phyloP scores from a whole-genome alignment of 2,888 invertebrate species.

The Ypsolopha sequella region DNA sequence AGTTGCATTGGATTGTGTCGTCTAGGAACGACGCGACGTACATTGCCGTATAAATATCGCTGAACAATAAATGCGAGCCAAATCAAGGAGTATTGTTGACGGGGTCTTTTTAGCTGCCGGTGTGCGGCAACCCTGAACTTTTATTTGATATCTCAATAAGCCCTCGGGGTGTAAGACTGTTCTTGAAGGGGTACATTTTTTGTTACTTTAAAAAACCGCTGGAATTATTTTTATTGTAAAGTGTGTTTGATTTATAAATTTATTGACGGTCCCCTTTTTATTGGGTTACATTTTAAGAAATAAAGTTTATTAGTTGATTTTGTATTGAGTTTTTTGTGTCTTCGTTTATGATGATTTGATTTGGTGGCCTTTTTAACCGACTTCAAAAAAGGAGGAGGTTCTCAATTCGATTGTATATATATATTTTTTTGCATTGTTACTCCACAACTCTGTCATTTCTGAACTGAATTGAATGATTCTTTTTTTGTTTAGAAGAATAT shows the following conservation, averaged over 20 bases:
- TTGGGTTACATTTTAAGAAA: constrained; percentile 33
- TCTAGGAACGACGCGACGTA: constrained; percentile 26
- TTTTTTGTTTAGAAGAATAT: too few species aligned
- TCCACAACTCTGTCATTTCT: too few species aligned
- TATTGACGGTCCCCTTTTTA: constrained; percentile 35
- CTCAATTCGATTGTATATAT: too few species aligned
- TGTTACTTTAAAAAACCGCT: background rate
- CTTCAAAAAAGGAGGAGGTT: too few species aligned
- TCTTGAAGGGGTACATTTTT: background rate
- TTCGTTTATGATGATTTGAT: too few species aligned
- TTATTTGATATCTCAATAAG: constrained; percentile 70
- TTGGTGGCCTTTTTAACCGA: too few species aligned
- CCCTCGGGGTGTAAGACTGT: constrained; percentile 15
- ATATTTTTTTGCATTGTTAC: too few species aligned
- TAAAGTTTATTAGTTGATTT: constrained; percentile 36
- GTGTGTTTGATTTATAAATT: constrained; percentile 58
- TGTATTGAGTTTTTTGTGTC: too few species aligned
- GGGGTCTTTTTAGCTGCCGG: constrained; percentile 51
- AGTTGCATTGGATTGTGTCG: constrained; percentile 36
- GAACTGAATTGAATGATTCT: too few species aligned
- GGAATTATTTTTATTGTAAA: constrained; percentile 17
- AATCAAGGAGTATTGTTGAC: constrained; percentile 66
- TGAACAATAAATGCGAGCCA: constrained; percentile 63
- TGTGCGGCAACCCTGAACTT: constrained; percentile 48
- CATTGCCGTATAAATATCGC: constrained; percentile 60